These are phyloP conservation scores for Archips xylosteana DNA, from an alignment of 2,888 invertebrate species.

Conservation along the genomic window DNA sequence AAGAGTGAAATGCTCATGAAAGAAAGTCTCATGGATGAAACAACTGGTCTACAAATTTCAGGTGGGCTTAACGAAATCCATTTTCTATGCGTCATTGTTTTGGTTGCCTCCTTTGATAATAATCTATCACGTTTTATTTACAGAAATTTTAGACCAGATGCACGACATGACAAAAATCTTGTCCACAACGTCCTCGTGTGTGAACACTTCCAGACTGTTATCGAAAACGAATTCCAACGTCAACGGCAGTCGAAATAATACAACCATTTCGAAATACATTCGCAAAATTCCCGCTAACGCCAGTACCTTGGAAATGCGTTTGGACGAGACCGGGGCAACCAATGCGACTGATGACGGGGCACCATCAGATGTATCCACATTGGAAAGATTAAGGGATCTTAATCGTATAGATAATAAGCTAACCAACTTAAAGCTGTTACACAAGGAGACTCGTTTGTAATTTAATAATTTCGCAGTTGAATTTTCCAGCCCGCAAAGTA, in stretches of 20 bases:
- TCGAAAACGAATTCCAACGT: constrained; percentile 36
- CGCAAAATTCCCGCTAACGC: constrained; percentile 65
- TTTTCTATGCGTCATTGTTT: background rate
- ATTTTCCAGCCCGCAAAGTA: background rate
- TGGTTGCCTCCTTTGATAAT: background rate
- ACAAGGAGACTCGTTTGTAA: constrained; percentile 73
- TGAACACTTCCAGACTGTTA: constrained; percentile 38
- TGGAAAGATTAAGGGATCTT: constrained; percentile 78
- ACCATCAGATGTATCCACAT: constrained; percentile 70
- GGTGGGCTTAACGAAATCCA: constrained; percentile 53
- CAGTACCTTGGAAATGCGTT: constrained; percentile 50
- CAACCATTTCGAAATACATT: constrained; percentile 54
- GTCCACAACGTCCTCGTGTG: constrained; percentile 48
- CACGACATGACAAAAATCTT: constrained; percentile 66
- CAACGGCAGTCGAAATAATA: constrained; percentile 54
- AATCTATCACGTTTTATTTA: constrained; percentile 46
- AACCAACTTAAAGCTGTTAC: constrained; percentile 64
- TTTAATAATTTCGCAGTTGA: background rate
- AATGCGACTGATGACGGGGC: constrained; percentile 56
- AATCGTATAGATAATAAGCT: constrained; percentile 75
- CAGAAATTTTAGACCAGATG: constrained; percentile 77
- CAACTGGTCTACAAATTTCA: constrained; percentile 73
- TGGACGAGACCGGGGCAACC: constrained; percentile 52
- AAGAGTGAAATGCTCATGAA: constrained; percentile 46
- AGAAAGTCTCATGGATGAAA: constrained; percentile 63